Percentiles rank a stretch among this genome's conserved stretches.
Conservation (phyloP, 2,797 vertebrate genomes). For the Chloroceryle inda region DNA sequence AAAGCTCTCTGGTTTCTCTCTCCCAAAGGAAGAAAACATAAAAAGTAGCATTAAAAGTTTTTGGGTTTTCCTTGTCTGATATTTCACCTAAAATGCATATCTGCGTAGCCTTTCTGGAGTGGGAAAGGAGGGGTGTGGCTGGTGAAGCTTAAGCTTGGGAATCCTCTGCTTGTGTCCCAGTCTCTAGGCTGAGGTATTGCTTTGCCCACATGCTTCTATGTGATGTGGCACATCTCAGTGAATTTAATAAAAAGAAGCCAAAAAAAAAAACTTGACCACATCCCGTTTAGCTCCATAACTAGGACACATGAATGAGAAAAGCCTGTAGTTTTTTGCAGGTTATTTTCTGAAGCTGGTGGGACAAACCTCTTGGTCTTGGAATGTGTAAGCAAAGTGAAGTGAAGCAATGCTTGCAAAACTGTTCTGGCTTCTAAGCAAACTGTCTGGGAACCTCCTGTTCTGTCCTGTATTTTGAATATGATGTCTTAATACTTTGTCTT, state of each 20-base stretch:
- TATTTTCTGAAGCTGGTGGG: not conserved
- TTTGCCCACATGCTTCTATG: not conserved
- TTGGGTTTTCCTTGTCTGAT: not conserved
- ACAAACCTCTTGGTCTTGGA: not conserved
- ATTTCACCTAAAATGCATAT: not conserved
- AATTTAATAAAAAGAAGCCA: not conserved
- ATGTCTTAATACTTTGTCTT: conserved; percentile 20
- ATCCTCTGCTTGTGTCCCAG: not conserved
- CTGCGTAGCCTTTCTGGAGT: not conserved
- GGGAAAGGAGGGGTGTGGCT: not conserved
- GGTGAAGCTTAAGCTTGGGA: not conserved
- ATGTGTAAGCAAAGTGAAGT: not conserved
- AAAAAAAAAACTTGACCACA: not conserved
- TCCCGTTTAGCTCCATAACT: not conserved
- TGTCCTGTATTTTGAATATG: conserved; percentile 8
- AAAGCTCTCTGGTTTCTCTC: not conserved
- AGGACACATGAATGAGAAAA: not conserved
- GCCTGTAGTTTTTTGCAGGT: not conserved
- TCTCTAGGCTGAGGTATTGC: not conserved
- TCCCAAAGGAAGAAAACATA: not conserved
- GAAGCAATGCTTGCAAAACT: not conserved
- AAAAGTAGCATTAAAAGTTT: not conserved
- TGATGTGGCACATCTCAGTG: not conserved
- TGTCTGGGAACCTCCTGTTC: not conserved
- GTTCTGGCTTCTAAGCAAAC: not conserved